phyloP scores from a whole-genome alignment of 2,113 vertebrate genomes.

The Apaloderma vittatum region DNA sequence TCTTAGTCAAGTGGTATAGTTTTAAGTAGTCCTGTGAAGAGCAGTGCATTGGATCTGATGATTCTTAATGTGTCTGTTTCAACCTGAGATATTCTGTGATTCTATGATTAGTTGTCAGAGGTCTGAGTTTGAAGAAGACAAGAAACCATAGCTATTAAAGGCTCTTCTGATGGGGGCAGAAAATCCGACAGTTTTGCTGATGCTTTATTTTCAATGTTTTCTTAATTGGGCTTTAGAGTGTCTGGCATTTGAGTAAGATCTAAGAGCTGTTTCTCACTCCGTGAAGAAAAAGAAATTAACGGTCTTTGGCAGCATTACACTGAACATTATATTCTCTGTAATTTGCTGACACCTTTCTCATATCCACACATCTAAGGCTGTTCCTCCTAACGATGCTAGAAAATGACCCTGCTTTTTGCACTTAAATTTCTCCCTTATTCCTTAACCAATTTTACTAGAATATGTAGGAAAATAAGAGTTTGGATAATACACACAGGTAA shows the following conservation, averaged over 20 bases:
- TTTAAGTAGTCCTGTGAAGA: neutral
- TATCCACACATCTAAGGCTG: neutral
- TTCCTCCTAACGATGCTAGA: neutral
- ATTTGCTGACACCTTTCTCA: neutral
- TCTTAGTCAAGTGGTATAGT: neutral
- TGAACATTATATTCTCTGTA: neutral
- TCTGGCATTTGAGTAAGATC: neutral
- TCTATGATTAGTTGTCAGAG: neutral
- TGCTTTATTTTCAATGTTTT: neutral
- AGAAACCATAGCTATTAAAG: neutral
- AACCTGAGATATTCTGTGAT: neutral
- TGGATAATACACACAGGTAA: neutral
- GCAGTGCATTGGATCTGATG: neutral
- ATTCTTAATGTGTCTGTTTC: neutral
- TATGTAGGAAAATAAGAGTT: neutral
- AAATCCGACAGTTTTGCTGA: neutral
- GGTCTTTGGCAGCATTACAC: neutral
- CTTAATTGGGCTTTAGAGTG: neutral
- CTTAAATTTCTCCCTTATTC: neutral
- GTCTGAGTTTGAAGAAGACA: neutral
- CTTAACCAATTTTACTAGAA: neutral
- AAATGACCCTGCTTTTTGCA: neutral
- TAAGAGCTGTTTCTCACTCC: neutral
- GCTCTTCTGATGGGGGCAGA: neutral
- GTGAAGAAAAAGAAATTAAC: neutral